A percentile compares a stretch with the other conserved stretches of the same genome.
phyloP scores from a whole-genome alignment of 2,113 vertebrate species.

The Hyaena hyaena region DNA sequence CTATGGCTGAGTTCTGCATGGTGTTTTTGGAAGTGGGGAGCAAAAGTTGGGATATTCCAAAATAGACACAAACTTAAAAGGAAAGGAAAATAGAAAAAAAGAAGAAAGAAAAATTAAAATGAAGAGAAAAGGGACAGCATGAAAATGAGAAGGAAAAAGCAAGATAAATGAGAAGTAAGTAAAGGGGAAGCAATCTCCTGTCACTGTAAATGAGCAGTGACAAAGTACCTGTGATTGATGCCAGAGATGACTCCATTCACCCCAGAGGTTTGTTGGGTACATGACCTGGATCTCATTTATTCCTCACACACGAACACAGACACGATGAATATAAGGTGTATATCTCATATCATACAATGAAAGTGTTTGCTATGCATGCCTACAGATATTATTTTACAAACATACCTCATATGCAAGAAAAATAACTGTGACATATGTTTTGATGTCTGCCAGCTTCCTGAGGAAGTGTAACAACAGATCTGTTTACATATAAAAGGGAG shows the following conservation, averaged over 20 bases:
- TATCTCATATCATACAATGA: not conserved
- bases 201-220: not conserved
- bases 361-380: not conserved
- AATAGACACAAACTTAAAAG: not conserved
- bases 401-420: not conserved
- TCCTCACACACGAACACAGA: not conserved
- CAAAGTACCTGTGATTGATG: fast-evolving
- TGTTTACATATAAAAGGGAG: not conserved
- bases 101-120: not conserved
- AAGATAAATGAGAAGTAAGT: not conserved
- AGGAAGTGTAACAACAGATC: not conserved
- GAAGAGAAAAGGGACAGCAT: not conserved
- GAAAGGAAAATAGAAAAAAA: not conserved
- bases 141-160: not conserved
- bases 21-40: not conserved
- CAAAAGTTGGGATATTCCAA: not conserved
- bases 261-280: not conserved
- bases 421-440: not conserved
- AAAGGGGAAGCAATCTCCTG: not conserved
- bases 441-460: not conserved
- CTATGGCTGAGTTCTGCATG: not conserved
- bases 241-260: not conserved
- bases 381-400: not conserved
- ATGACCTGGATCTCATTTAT: not conserved
- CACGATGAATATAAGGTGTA: not conserved